Conservation (phyloP, 2,888 invertebrate species). For the Anaspis maculata region DNA sequence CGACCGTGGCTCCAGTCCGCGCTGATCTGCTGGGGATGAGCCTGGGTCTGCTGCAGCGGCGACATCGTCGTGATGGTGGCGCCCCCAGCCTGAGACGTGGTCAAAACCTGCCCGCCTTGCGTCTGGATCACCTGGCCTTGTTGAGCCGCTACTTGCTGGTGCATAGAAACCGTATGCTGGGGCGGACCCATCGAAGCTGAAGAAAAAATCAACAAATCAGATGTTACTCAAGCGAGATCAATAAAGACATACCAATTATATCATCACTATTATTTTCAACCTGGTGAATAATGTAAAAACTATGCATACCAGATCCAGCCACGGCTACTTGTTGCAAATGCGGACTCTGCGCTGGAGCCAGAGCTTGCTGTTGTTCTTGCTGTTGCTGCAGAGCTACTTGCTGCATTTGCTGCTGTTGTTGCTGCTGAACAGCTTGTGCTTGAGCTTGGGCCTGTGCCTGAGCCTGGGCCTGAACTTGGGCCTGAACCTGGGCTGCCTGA, state of each 20-base stretch:
- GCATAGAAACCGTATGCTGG: conserved; percentile 45
- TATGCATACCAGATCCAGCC: conserved; percentile 3
- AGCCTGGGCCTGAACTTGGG: conserved; percentile 27
- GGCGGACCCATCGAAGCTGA: conserved; percentile 38
- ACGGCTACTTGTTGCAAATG: conserved; percentile 39
- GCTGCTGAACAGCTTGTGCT: conserved; percentile 35
- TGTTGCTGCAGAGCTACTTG: conserved; percentile 53
- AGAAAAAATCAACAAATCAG: conserved; percentile 7
- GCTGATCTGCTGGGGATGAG: conserved; percentile 50
- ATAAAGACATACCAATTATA: no score
- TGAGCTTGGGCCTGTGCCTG: conserved; percentile 24
- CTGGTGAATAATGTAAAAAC: no score
- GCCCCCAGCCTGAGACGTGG: conserved; percentile 36
- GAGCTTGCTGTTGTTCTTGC: conserved; percentile 39
- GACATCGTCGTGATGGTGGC: conserved; percentile 69
- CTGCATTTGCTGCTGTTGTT: conserved; percentile 47
- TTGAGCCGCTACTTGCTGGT: conserved; percentile 43
- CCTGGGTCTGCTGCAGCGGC: conserved; percentile 58
- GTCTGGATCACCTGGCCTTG: conserved; percentile 43
- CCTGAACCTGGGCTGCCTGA: conserved; percentile 29
- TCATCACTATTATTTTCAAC: no score
- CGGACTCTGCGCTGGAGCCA: conserved; percentile 42
- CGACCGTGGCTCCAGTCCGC: conserved; percentile 66
- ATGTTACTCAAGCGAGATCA: conserved; percentile 3
- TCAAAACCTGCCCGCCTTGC: conserved; percentile 40